These are phyloP conservation scores for Frankliniella fusca DNA, from an alignment of 2,888 invertebrate genomes.

Conservation along the genomic window DNA sequence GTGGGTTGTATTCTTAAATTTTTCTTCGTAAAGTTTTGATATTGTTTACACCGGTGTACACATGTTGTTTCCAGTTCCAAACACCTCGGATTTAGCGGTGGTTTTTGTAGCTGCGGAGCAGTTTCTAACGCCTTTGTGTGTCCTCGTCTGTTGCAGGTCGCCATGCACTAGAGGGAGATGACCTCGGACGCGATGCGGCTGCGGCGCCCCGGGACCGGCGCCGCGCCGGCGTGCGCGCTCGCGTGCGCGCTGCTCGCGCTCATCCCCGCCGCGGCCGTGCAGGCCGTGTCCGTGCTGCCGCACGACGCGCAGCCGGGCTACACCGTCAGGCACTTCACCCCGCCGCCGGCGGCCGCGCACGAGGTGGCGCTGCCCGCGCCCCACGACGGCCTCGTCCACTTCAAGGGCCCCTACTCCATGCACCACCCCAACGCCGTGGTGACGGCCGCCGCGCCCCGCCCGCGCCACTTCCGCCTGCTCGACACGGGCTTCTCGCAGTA, in stretches of 20 bases:
- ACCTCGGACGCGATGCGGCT: not conserved
- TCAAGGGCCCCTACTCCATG: conserved; percentile 38
- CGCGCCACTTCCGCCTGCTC: conserved; percentile 57
- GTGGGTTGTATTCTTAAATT: not conserved
- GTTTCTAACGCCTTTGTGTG: not conserved
- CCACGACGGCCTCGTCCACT: conserved; percentile 37
- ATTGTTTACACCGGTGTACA: too few species aligned
- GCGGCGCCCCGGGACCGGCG: not conserved
- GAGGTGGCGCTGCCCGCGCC: conserved; percentile 53
- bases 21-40: not conserved
- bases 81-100: not conserved
- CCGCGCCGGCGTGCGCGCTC: not conserved
- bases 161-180: not conserved
- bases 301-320: conserved; percentile 88
- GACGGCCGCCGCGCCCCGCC: not conserved
- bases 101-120: not conserved
- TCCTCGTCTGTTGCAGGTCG: not conserved
- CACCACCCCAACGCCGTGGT: not conserved
- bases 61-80: not conserved
- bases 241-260: not conserved
- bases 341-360: conserved; percentile 49
- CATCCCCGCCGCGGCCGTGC: not conserved
- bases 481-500: conserved; percentile 78
- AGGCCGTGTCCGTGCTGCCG: conserved; percentile 61
- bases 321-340: conserved; percentile 70